A percentile compares a stretch with the other conserved stretches of the same genome.
phyloP scores from a whole-genome alignment of 2,888 invertebrate species.

The Plusia festucae region DNA sequence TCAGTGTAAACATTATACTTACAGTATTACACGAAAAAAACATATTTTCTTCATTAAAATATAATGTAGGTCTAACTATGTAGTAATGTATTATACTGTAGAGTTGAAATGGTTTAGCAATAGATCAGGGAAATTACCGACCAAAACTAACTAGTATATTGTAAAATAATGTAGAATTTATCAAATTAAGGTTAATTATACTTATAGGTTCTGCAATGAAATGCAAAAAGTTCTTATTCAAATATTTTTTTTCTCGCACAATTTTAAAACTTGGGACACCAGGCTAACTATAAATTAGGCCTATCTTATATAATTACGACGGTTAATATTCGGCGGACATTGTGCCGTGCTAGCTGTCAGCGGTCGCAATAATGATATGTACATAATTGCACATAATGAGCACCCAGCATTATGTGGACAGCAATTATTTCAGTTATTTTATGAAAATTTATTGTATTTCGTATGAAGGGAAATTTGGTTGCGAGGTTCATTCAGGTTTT shows the following conservation, averaged over 20 bases:
- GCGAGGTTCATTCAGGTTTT: conserved; percentile 12
- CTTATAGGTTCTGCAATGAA: neutral
- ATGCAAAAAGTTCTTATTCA: neutral
- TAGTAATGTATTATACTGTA: too few relatives aligned
- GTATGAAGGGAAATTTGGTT: conserved; percentile 34
- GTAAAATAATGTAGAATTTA: too few relatives aligned
- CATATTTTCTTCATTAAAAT: too few relatives aligned
- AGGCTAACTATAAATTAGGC: conserved; percentile 51
- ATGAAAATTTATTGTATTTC: conserved; percentile 32
- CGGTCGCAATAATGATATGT: conserved; percentile 47
- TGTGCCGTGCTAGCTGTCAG: conserved; percentile 47
- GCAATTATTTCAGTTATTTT: conserved; percentile 43
- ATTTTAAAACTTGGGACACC: conserved; percentile 28
- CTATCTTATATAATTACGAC: conserved; percentile 52
- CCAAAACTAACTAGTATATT: too few relatives aligned
- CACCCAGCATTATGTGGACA: conserved; percentile 32
- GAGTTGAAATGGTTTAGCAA: too few relatives aligned
- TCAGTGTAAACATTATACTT: too few relatives aligned
- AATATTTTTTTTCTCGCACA: conserved; percentile 4
- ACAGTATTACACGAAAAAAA: too few relatives aligned
- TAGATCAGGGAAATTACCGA: too few relatives aligned
- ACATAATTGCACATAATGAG: conserved; percentile 57
- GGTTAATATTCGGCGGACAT: conserved; percentile 53
- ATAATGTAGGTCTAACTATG: too few relatives aligned
- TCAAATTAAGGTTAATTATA: too few relatives aligned